Base-by-base conservation (phyloP, 2,888 invertebrate genomes). In the Parasteatoda lunata region DNA sequence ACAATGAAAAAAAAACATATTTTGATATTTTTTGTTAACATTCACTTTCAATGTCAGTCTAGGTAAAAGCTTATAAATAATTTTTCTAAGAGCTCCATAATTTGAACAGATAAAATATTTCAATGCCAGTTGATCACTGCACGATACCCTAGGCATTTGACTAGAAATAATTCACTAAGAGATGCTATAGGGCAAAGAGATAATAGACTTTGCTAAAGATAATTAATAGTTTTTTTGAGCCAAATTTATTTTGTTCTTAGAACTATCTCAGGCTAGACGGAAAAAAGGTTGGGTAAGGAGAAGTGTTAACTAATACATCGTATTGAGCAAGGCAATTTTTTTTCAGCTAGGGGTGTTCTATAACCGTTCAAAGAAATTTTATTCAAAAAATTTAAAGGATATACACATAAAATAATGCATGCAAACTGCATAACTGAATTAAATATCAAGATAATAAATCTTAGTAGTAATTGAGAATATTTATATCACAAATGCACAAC, bases 101-200 rank as follows among this genome's bases (percentile, higher is more conserved):
- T 30, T 30, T 30, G 54, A 54, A 59, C 59, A 59, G 4, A 8
- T 59, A 59, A 68, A 66, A 13, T 51, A 78, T 69, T 52, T 82
- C 86, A 87, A 87, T 82, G 86, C 86, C 86, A 51, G 80, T 87
- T 72, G 72, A 78, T 86, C 77, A 68, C 77, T 77, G 54, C 80
- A 80, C 70, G 68, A 81, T 64, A 69, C 69, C 77, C 82, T 77
- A 77, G 81, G 82, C 86, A 77, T 80, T 68, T 87, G 86, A 87
- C 86, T 87, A 87, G 86, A 87, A 87, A 87, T 73, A 47, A 82
- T 82, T 72, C 81, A 80, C 80, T 80, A 86, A 64, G 59, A 85
- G 73, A 71, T 48, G 52, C 84, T 85, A 85, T 76, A 52, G 84
- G 84, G 79, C 79, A 79, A 76, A 79, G 68, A 75, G 76, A 81